These are phyloP conservation scores for Dorcus parallelipipedus DNA, from an alignment of 2,888 invertebrate species.

Conservation along the genomic window DNA sequence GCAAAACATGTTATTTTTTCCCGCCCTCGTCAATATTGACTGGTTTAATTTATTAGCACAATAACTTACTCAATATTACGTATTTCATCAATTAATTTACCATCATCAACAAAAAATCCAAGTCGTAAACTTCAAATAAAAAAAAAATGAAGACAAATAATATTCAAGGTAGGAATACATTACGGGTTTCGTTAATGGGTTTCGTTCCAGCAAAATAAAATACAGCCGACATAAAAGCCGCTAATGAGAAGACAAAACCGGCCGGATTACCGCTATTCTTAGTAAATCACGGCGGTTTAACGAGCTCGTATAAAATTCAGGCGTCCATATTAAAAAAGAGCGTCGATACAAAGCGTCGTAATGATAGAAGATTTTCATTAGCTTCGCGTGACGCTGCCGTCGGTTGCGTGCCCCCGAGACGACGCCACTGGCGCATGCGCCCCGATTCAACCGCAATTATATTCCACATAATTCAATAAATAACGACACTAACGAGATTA, in stretches of 20 bases:
- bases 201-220: too few species aligned
- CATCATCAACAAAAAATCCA: too few species aligned
- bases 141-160: too few species aligned
- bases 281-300: neutral
- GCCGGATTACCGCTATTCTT: neutral
- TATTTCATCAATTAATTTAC: too few species aligned
- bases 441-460: neutral
- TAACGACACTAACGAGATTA: neutral
- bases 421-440: neutral
- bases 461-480: neutral
- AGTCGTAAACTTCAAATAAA: too few species aligned
- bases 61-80: too few species aligned
- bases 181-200: too few species aligned
- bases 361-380: slow-evolving; percentile 21
- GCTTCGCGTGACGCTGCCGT: slow-evolving; percentile 22
- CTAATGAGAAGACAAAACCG: neutral
- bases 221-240: neutral
- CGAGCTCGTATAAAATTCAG: neutral
- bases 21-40: too few species aligned
- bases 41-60: too few species aligned
- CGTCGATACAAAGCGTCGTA: slow-evolving; percentile 6
- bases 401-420: slow-evolving; percentile 2
- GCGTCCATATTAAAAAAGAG: neutral
- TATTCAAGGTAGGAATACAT: too few species aligned
- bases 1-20: too few species aligned